Conservation (phyloP, 1,140 invertebrate species). For the Aphis gossypii region DNA sequence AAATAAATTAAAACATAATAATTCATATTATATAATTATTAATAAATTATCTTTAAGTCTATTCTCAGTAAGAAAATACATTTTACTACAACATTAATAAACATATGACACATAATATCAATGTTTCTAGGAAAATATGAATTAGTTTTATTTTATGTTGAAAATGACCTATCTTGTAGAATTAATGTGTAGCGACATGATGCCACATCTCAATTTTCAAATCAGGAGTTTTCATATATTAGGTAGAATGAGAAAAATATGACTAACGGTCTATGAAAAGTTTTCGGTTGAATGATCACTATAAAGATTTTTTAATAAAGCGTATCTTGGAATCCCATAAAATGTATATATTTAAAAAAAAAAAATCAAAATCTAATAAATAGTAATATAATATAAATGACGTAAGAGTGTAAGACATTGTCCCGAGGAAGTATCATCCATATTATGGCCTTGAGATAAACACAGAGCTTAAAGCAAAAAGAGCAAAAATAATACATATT, state of each 20-base stretch:
- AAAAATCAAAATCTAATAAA: background rate
- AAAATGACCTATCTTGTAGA: background rate
- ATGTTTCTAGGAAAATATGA: background rate
- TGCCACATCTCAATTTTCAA: background rate
- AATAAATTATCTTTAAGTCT: background rate
- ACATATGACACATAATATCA: background rate
- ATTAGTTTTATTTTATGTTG: background rate
- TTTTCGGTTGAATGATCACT: background rate
- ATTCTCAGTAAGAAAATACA: no score
- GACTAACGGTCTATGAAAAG: background rate
- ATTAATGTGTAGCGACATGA: background rate
- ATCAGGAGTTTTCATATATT: background rate
- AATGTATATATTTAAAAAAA: background rate
- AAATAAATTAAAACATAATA: no score
- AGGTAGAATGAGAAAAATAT: background rate
- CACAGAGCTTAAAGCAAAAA: background rate
- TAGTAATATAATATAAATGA: background rate
- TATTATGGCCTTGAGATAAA: background rate
- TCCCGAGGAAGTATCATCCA: background rate
- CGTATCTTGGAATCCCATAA: background rate
- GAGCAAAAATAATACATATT: background rate
- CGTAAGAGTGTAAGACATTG: background rate
- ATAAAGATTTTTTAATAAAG: background rate
- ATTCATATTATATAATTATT: no score
- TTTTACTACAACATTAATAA: background rate